These are phyloP conservation scores for Drosophila watanabei DNA, from an alignment of 1,140 invertebrate species.

Conservation along the genomic window DNA sequence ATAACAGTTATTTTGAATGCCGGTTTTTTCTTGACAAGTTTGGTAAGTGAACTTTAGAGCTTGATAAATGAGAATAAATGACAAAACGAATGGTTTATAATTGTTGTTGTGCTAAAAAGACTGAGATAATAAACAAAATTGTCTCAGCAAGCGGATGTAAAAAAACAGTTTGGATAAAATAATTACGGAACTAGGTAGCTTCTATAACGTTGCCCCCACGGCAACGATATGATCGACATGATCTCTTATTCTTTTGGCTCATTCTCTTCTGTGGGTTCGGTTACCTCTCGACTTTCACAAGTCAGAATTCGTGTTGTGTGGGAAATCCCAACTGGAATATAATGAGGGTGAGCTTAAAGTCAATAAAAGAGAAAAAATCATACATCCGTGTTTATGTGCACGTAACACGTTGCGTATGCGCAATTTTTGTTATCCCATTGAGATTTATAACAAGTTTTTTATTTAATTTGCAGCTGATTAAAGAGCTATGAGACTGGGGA, in stretches of 20 bases:
- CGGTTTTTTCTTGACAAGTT: conserved; percentile 70
- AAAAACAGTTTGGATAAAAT: conserved; percentile 17
- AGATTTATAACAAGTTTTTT: conserved; percentile 9
- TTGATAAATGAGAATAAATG: conserved; percentile 33
- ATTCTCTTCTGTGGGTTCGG: not conserved
- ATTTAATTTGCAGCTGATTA: not conserved
- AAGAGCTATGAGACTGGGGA: not conserved
- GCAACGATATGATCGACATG: conserved; percentile 11
- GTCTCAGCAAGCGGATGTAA: not conserved
- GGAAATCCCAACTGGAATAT: conserved; percentile 49
- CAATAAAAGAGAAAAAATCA: conserved; percentile 9
- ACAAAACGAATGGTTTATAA: conserved; percentile 12
- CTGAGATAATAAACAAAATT: conserved; percentile 25
- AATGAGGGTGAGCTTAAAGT: conserved; percentile 14
- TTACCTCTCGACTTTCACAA: conserved; percentile 43
- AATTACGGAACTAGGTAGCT: conserved; percentile 39
- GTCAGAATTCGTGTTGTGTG: conserved; percentile 33
- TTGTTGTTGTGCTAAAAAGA: conserved; percentile 10
- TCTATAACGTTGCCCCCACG: not conserved
- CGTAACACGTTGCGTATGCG: conserved; percentile 56
- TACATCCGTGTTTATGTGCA: conserved; percentile 37
- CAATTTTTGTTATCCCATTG: conserved; percentile 33
- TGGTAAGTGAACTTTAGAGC: conserved; percentile 69
- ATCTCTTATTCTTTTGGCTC: conserved; percentile 10
- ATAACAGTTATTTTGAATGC: conserved; percentile 56